These are phyloP conservation scores for Urophycis tenuis DNA, from an alignment of 2,797 vertebrate genomes.

Conservation along the genomic window DNA sequence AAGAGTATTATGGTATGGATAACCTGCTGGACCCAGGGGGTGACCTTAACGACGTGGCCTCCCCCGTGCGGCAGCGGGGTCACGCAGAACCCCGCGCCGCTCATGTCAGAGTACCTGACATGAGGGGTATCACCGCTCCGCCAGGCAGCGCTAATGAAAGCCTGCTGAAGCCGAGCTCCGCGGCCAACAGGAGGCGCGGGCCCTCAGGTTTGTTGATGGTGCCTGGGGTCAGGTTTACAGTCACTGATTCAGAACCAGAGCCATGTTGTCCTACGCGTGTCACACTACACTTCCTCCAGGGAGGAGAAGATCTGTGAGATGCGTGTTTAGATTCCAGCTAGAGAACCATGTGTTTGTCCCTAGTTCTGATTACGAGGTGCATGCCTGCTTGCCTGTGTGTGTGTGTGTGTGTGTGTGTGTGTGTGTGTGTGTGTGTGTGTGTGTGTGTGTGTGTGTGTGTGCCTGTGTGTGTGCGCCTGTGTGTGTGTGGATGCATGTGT, in stretches of 20 bases:
- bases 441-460: conserved; percentile 5
- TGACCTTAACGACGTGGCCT: no score
- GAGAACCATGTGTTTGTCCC: neutral
- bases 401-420: neutral
- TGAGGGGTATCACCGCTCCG: neutral
- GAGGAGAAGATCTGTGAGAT: neutral
- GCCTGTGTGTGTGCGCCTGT: conserved; percentile 10
- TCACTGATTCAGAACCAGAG: neutral
- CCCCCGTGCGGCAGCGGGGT: no score
- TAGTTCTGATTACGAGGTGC: neutral
- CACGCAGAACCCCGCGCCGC: no score
- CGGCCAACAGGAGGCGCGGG: neutral
- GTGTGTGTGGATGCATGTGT: conserved; percentile 26
- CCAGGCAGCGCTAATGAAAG: neutral
- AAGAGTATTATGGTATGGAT: no score
- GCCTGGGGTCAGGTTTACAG: neutral
- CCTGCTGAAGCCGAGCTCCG: neutral
- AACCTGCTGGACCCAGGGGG: no score
- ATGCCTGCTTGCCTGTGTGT: no score
- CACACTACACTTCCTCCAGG: neutral
- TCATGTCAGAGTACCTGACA: no score
- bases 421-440: neutral
- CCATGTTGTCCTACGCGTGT: neutral
- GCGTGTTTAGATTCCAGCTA: neutral
- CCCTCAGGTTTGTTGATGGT: neutral